These are phyloP conservation scores for Hormaphis cornu DNA, from an alignment of 1,140 invertebrate genomes.

Conservation along the genomic window DNA sequence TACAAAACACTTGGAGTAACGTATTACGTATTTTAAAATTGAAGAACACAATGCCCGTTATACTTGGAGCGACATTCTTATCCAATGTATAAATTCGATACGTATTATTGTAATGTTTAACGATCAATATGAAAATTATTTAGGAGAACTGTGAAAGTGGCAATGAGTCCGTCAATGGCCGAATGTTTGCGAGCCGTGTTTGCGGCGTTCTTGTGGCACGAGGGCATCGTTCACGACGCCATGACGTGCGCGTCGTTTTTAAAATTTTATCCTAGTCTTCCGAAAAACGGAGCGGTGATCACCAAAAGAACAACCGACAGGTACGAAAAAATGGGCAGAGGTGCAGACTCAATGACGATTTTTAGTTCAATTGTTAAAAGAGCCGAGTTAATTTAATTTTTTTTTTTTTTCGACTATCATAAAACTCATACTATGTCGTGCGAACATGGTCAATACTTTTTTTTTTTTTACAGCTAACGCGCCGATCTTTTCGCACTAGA, in stretches of 20 bases:
- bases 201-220: conserved; percentile 93
- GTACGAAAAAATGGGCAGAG: conserved; percentile 26
- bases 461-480: too few relatives aligned
- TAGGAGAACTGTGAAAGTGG: background rate
- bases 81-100: too few relatives aligned
- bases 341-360: background rate
- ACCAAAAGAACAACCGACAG: conserved; percentile 52
- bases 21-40: too few relatives aligned
- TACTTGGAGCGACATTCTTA: too few relatives aligned
- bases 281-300: conserved; percentile 66
- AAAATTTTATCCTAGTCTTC: conserved; percentile 84
- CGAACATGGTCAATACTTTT: too few relatives aligned
- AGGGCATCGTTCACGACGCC: conserved; percentile 92
- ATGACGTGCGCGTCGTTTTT: conserved; percentile 94
- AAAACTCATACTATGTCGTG: too few relatives aligned
- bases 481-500: too few relatives aligned
- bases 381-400: background rate
- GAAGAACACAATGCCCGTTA: too few relatives aligned
- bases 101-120: too few relatives aligned
- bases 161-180: conserved; percentile 79
- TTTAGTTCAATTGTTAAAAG: background rate
- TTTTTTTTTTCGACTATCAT: too few relatives aligned
- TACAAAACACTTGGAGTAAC: too few relatives aligned
- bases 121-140: background rate
- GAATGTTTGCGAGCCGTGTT: conserved; percentile 88